Conservation (phyloP, 2,888 invertebrate genomes). For the Boloria euphrosyne region DNA sequence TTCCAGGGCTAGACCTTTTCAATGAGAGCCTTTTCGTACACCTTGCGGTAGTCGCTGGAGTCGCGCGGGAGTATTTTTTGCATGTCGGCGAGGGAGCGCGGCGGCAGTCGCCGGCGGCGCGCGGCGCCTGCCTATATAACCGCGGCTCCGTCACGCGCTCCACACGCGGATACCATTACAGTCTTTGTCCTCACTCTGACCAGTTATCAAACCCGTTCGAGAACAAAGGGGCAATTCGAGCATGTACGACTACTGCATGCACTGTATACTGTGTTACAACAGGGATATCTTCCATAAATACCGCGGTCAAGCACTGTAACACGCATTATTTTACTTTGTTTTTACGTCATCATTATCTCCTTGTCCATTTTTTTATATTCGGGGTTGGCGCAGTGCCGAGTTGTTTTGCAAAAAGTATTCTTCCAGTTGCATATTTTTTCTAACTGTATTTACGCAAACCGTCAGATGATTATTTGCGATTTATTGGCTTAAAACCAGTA, state of each 20-base stretch:
- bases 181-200: conserved; percentile 7
- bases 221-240: conserved; percentile 22
- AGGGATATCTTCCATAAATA: no score
- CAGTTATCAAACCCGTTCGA: conserved; percentile 4
- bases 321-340: no score
- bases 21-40: conserved; percentile 59
- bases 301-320: no score
- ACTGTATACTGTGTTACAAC: conserved; percentile 10
- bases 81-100: conserved; percentile 44
- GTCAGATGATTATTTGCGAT: no score
- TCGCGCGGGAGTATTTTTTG: conserved; percentile 59
- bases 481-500: no score
- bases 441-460: no score
- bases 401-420: no score
- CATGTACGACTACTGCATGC: conserved; percentile 13
- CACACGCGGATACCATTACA: not conserved
- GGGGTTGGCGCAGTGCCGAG: no score
- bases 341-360: no score
- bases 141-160: not conserved
- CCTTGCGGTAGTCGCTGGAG: conserved; percentile 58
- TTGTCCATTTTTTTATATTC: no score
- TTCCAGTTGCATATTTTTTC: no score
- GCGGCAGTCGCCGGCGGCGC: conserved; percentile 16
- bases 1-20: conserved; percentile 54
- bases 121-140: conserved; percentile 17